Conservation (phyloP, 2,888 invertebrate species). For the Drosophila incognita region DNA sequence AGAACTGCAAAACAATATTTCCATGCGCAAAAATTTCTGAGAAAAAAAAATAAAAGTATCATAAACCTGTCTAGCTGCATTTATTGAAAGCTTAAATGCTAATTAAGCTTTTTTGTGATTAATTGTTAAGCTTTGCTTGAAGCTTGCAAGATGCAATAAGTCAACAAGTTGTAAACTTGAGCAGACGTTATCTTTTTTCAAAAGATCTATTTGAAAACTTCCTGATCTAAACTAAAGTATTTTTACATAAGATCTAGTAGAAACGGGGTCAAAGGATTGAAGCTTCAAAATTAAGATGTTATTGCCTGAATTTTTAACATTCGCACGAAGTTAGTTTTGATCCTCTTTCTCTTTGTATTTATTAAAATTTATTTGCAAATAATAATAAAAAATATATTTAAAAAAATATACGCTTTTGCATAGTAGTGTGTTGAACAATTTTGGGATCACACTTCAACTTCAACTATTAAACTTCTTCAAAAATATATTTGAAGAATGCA, state of each 20-base stretch:
- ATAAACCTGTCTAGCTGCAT: conserved; percentile 43
- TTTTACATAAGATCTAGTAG: neutral
- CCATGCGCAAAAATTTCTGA: conserved; percentile 8
- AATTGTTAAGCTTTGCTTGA: neutral
- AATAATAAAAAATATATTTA: no score
- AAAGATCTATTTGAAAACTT: neutral
- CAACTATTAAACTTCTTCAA: neutral
- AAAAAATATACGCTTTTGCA: no score
- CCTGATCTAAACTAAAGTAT: neutral
- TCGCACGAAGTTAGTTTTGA: no score
- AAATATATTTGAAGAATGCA: neutral
- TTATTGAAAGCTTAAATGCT: conserved; percentile 11
- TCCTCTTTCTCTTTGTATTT: no score
- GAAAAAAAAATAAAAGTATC: conserved; percentile 16
- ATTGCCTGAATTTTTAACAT: neutral
- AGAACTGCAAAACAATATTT: neutral
- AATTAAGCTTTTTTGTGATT: conserved; percentile 21
- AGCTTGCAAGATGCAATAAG: neutral
- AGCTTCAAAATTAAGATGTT: neutral
- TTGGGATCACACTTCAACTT: no score
- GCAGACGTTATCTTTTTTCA: neutral
- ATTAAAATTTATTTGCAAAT: no score
- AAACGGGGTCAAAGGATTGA: neutral
- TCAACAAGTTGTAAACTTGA: neutral
- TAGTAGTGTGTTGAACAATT: no score